Base-by-base conservation (phyloP, 2,888 invertebrate species). In the Eupsilia transversa region DNA sequence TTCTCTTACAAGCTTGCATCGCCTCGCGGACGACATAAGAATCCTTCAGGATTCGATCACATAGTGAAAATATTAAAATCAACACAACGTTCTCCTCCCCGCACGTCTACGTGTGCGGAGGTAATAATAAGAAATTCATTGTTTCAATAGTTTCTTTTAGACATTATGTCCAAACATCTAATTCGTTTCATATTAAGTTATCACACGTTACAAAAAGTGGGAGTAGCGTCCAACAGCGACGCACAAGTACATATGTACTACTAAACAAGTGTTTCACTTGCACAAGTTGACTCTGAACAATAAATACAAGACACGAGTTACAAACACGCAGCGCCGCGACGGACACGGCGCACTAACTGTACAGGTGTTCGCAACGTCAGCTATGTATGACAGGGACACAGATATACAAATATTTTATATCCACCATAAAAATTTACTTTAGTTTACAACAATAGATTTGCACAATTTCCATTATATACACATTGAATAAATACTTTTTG, bases 401-500 rank as follows among this genome's bases (percentile, higher is more conserved):
- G 65, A 80, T 84, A 81, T 87, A 87, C 88, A 74, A 87, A 87
- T 82, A 87, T 61, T 78, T 84, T 76, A 85, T 86, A 86, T 86
- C 74, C 76, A 79, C 68, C 77, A 87, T 87, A 72, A 78, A 86
- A 82, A 79, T 72, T 82, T 79, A 84, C 63, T 84, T 86, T 80
- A 85, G 23, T 77, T 79, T 86, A 86, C 80, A 86, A 86, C 84
- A 86, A 87, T 82, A 87, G 72, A 84, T 82, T 84, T 87, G 69
- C 86, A 87, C 85, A 86, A 82, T 81, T 80, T 85, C 76, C 85
- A 79, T 80, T 86, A 86, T 86, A 88, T 87, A 87, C 88, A 87
- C 88, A 87, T 87, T 80, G 85, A 88, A 87, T 87, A 88, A 87
- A 86, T 88, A 88, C 85, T 88, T 87, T 85, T 86, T 82, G 87